Evolutionary conservation across 2,113 vertebrate genomes (phyloP), one percentile per base, ranked within the genome.

Genomic region (Poeciliopsis occidentalis): DNA sequence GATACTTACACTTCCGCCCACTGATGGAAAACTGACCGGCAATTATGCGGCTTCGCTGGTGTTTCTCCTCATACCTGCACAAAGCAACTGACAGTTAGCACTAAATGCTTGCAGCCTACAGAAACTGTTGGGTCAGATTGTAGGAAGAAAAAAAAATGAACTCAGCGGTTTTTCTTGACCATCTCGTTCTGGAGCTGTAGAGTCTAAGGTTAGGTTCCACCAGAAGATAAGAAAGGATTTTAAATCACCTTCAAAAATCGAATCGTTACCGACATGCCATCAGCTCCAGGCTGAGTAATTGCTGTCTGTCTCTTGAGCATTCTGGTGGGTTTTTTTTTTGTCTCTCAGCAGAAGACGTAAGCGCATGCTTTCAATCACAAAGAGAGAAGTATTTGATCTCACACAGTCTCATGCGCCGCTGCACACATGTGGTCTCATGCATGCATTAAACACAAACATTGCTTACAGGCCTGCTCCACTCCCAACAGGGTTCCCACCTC

Each of bases 401-500:
- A 15, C 64, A 57, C 67, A 64, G 54, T 54, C 30, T 41, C 69
- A 32, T 24, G 64, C 70, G 74, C 78, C 60, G 3, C 57, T 67
- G 69, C 75, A 84, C 71, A 71, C 47, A 30, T 39, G 66, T 17
- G 22, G 2, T 34, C 66, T 30, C 44, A 60, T 57, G 66, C 73
- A 78, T 64, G 54, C 17, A 66, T 73, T 44, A 77, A 44, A 34
- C 72, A 60, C 71, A 71, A 67, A 73, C 78, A 62, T 37, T 64
- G 60, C 44, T 15, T 54, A 11, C 30, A 69, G 54, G 37, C 80
- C 71, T 81, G 66, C 86, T 86, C 69, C 32, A 26, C 74, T 88
- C 82, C 67, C 85, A 19, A 8, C 41, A 69, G 89, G 75, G 64
- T 70, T 84, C 75, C 83, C 81, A 88, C 85, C 87, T 88, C 30